Percentiles rank a stretch among this genome's conserved stretches.
These are phyloP conservation scores for Ormyrus nitidulus DNA, from an alignment of 2,888 invertebrate species.

Conservation along the genomic window DNA sequence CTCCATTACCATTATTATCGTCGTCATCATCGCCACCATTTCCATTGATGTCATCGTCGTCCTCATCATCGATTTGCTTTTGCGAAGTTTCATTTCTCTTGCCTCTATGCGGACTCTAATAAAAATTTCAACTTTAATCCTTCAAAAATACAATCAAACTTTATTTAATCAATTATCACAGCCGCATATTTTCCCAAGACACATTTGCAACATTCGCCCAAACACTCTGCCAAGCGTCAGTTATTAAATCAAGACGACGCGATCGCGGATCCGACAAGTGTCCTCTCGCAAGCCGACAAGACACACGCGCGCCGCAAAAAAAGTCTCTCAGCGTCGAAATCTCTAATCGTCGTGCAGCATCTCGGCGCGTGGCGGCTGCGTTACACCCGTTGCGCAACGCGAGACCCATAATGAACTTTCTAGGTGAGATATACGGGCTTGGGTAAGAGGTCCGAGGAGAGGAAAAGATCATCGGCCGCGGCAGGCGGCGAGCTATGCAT, in stretches of 20 bases:
- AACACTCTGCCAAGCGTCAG: background rate
- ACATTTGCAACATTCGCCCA: no score
- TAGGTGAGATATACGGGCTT: constrained; percentile 53
- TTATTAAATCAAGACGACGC: background rate
- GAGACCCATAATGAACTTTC: constrained; percentile 49
- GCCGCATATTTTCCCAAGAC: no score
- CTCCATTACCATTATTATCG: background rate
- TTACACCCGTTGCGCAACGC: constrained; percentile 35
- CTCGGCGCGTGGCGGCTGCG: background rate
- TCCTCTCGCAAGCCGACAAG: constrained; percentile 19
- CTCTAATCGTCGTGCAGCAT: constrained; percentile 34
- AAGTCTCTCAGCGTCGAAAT: constrained; percentile 15
- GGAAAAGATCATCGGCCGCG: constrained; percentile 48
- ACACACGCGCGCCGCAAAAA: background rate
- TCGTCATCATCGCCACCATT: constrained; percentile 16
- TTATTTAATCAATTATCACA: no score
- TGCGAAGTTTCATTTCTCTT: constrained; percentile 60
- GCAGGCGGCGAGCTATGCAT: constrained; percentile 34
- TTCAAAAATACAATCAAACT: no score
- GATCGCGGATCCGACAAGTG: constrained; percentile 18
- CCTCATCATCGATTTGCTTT: constrained; percentile 54
- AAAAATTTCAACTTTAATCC: background rate
- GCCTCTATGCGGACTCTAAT: constrained; percentile 47
- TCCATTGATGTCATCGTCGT: constrained; percentile 16
- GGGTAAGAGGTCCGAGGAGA: constrained; percentile 35